Conservation (phyloP, 2,797 vertebrate genomes). For the Crocodylus rhombifer region DNA sequence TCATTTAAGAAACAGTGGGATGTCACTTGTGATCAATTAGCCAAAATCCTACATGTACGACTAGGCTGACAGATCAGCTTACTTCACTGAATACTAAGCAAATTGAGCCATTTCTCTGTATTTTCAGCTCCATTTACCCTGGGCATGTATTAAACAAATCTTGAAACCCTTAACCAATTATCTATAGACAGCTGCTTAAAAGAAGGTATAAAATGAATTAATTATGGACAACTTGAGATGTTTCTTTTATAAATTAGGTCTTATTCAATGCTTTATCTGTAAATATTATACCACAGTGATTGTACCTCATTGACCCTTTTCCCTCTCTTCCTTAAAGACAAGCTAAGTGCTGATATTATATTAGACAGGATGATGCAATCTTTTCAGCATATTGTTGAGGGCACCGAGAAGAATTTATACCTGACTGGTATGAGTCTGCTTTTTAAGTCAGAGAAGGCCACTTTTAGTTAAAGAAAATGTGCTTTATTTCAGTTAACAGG, state of each 20-base stretch:
- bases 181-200: conserved; percentile 51
- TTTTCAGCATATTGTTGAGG: conserved; percentile 52
- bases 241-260: conserved; percentile 63
- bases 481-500: conserved; percentile 33
- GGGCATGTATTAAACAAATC: conserved; percentile 74
- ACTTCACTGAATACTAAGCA: conserved; percentile 66
- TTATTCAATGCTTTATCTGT: conserved; percentile 67
- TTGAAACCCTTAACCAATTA: conserved; percentile 67
- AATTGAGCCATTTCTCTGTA: conserved; percentile 70
- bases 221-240: conserved; percentile 22
- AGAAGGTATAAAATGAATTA: conserved; percentile 70
- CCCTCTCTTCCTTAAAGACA: conserved; percentile 17
- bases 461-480: conserved; percentile 37
- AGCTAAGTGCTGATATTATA: not conserved
- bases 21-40: conserved; percentile 67
- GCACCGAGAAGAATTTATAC: conserved; percentile 38
- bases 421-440: conserved; percentile 27
- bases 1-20: conserved; percentile 60
- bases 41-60: conserved; percentile 31
- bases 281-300: conserved; percentile 70
- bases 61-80: conserved; percentile 39
- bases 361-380: conserved; percentile 11
- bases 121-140: conserved; percentile 77
- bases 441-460: conserved; percentile 33
- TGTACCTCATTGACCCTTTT: conserved; percentile 56